Percentiles rank a stretch among this genome's conserved stretches.
Conservation (phyloP, 2,113 vertebrate genomes). For the Atrichornis clamosus region DNA sequence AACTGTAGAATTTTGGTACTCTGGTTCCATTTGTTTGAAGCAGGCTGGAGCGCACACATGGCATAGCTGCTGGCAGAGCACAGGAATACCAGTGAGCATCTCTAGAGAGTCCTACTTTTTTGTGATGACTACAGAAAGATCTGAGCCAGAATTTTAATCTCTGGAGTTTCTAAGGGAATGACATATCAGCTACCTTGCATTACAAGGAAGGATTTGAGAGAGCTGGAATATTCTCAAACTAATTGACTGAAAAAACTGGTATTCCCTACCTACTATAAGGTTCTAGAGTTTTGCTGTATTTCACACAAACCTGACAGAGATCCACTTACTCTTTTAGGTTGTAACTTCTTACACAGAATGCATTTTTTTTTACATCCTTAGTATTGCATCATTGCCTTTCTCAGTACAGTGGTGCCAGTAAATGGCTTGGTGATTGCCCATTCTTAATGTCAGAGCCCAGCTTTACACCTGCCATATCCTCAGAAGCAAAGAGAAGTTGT, state of each 20-base stretch:
- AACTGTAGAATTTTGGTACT: neutral
- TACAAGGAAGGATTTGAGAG: neutral
- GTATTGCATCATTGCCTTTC: neutral
- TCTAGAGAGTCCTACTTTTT: neutral
- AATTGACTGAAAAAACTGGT: neutral
- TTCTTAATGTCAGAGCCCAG: neutral
- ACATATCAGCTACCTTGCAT: neutral
- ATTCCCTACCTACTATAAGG: neutral
- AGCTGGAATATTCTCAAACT: neutral
- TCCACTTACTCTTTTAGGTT: neutral
- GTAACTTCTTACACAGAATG: neutral
- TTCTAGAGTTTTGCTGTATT: neutral
- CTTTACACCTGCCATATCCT: neutral
- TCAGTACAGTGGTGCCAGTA: neutral
- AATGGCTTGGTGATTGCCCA: accelerated
- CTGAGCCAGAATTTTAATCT: neutral
- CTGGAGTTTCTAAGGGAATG: neutral
- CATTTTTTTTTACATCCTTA: neutral
- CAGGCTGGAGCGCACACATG: neutral
- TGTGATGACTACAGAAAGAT: neutral
- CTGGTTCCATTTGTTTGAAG: neutral
- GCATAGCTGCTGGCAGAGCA: neutral
- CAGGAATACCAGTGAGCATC: neutral
- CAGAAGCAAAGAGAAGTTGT: neutral
- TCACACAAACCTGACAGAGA: neutral